Evolutionary conservation across 2,888 invertebrate genomes (phyloP).

Genomic region (Anoncus sp.): DNA sequence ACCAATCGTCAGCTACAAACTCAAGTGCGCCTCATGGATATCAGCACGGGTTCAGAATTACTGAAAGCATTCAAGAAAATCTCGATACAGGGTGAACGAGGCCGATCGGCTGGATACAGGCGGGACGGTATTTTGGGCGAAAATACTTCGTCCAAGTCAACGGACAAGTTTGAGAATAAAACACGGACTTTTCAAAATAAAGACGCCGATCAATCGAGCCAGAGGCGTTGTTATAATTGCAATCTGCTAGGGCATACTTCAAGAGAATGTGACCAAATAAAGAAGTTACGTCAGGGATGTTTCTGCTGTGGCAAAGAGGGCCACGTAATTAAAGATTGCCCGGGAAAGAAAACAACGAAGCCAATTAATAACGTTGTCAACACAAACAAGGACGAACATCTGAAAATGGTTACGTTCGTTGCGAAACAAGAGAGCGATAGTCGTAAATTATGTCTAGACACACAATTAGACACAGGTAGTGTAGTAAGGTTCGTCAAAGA

Average conservation of each 20-base stretch:
- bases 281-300: background rate
- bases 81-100: constrained; percentile 1
- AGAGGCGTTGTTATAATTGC: constrained; percentile 30
- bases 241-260: background rate
- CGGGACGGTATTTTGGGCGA: constrained; percentile 12
- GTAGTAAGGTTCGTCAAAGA: constrained; percentile 25
- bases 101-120: background rate
- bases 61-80: constrained; percentile 47
- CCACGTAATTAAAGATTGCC: constrained; percentile 1
- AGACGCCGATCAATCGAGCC: background rate
- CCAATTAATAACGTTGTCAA: background rate
- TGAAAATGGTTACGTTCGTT: constrained; percentile 14
- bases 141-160: background rate
- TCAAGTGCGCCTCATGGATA: constrained; percentile 44
- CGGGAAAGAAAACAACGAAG: background rate
- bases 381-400: background rate
- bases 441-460: constrained; percentile 27
- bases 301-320: constrained; percentile 1
- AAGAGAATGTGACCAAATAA: constrained; percentile 12
- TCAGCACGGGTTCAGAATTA: constrained; percentile 9
- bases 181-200: background rate
- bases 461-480: constrained; percentile 29
- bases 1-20: constrained; percentile 42
- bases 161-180: background rate
- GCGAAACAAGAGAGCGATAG: constrained; percentile 5